Evolutionary conservation across 1,140 invertebrate species (phyloP), one percentile per base, ranked within the genome.

Genomic region (Acromyrmex heyeri): DNA sequence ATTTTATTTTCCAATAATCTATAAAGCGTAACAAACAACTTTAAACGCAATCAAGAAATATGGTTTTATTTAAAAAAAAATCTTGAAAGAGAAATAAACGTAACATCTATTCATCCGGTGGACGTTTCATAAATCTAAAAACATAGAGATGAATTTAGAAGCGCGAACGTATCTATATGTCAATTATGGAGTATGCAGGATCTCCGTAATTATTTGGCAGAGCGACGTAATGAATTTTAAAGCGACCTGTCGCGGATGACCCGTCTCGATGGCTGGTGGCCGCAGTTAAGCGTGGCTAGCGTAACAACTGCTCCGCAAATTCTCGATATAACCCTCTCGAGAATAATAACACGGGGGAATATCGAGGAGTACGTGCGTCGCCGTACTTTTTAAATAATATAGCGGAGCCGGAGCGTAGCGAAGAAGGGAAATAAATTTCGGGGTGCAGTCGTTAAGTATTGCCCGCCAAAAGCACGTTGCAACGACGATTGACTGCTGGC

Each of bases 361-460:
- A 34, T n/a, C 78, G 65, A 24, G 21, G 34, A 21, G 55, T 30
- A n/a, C 55, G 55, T 14, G n/a, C 57, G 55, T 85, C 70, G 70
- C 44, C 69, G 18, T 27, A 48, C 38, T 73, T 50, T 64, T 76
- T 73, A 76, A 76, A 85, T 77, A 77, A 85, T 64, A 76, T 12
- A 38, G 65, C 70, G 12, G 61, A 62, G 24, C 10, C 50, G 48
- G n/a, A 34, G 70, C 57, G 38, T 85, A 77, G 72, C 70, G 70
- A 76, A 24, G 81, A 64, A 85, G 72, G 27, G 81, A 76, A 76
- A 85, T 75, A 85, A 85, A 62, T 72, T 76, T 55, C 27, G 78
- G 85, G 73, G 85, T 65, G 65, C 65, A 65, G 73, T 86, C 83
- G 70, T 78, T 87, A 75, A 87, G 70, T 82, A 78, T 87, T 55